Conservation (phyloP, 2,888 invertebrate genomes). For the Cheiracanthium punctorium region DNA sequence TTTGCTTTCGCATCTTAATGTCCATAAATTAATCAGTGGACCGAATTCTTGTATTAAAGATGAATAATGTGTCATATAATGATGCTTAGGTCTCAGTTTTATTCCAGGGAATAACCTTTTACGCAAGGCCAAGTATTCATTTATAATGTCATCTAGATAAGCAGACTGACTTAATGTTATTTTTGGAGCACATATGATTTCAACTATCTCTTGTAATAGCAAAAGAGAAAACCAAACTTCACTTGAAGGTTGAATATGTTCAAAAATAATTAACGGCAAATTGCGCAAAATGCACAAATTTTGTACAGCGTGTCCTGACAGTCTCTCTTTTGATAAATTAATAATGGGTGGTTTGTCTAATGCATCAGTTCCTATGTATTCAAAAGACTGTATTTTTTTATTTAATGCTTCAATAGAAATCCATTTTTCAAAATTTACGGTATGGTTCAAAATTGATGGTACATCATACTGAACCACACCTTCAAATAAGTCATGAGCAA, state of each 20-base stretch:
- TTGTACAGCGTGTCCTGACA: neutral
- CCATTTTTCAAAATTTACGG: too few relatives aligned
- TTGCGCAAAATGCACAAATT: neutral
- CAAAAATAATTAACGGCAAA: neutral
- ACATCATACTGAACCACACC: neutral
- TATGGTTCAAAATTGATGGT: neutral
- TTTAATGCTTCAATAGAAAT: too few relatives aligned
- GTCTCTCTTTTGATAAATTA: neutral
- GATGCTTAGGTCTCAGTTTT: slow-evolving; percentile 17
- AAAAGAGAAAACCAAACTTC: neutral
- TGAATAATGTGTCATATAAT: slow-evolving; percentile 3
- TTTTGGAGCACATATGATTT: too few relatives aligned
- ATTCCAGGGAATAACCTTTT: neutral
- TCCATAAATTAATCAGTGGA: too few relatives aligned
- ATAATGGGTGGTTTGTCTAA: too few relatives aligned
- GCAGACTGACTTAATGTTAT: too few relatives aligned
- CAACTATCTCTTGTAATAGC: too few relatives aligned
- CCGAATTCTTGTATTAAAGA: too few relatives aligned
- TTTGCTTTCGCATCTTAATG: too few relatives aligned
- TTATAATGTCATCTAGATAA: too few relatives aligned
- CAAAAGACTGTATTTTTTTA: too few relatives aligned
- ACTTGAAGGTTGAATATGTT: neutral
- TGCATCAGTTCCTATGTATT: neutral
- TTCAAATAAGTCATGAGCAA: neutral
- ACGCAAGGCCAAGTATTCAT: too few relatives aligned